phyloP scores from a whole-genome alignment of 2,797 vertebrate species.

The Danio jaintianensis region DNA sequence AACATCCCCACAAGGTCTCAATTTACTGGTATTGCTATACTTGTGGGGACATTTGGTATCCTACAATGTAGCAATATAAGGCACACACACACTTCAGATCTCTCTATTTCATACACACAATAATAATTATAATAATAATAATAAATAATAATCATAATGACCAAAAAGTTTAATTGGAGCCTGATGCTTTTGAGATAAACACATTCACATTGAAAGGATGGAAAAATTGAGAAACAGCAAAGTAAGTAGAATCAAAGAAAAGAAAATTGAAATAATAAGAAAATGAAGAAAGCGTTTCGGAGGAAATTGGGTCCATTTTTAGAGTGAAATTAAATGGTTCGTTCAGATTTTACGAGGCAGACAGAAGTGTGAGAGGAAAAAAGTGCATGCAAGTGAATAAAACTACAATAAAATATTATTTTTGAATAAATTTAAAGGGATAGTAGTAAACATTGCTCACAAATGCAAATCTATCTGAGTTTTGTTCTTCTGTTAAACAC shows the following conservation, averaged over 20 bases:
- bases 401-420: not conserved
- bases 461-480: no score
- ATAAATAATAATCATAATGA: no score
- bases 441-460: no score
- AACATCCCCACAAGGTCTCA: no score
- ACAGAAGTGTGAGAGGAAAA: constrained; percentile 12
- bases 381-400: not conserved
- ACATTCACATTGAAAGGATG: not conserved
- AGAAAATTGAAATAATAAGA: not conserved
- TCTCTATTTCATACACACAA: not conserved
- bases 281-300: not conserved
- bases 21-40: no score
- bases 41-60: no score
- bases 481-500: no score
- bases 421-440: not conserved
- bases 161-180: not conserved
- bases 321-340: not conserved
- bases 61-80: no score
- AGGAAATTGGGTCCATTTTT: not conserved
- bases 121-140: no score
- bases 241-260: not conserved
- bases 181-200: constrained; percentile 19
- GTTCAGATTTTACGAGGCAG: constrained; percentile 9
- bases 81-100: not conserved
- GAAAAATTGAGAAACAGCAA: not conserved